These are phyloP conservation scores for Cololabis saira DNA, from an alignment of 2,113 vertebrate species.

Conservation along the genomic window DNA sequence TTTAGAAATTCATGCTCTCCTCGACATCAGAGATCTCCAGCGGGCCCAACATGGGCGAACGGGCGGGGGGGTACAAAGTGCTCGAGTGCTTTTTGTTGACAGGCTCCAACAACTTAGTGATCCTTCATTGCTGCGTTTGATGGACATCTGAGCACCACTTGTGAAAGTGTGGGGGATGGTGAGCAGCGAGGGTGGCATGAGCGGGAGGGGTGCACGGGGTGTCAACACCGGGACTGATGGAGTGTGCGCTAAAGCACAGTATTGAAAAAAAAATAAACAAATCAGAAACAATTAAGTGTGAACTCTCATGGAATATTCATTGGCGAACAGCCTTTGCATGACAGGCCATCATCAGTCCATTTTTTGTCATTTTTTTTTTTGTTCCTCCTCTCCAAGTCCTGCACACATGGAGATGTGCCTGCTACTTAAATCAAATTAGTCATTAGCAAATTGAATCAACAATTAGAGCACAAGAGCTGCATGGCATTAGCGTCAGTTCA, in stretches of 20 bases:
- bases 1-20: constrained; percentile 57
- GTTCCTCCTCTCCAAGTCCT: constrained; percentile 67
- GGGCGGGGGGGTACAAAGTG: constrained; percentile 26
- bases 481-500: constrained; percentile 87
- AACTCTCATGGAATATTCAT: constrained; percentile 86
- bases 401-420: constrained; percentile 77
- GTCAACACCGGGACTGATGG: constrained; percentile 69
- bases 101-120: constrained; percentile 66
- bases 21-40: constrained; percentile 63
- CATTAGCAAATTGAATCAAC: constrained; percentile 88
- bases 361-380: constrained; percentile 40
- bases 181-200: constrained; percentile 25
- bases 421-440: constrained; percentile 91
- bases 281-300: constrained; percentile 86
- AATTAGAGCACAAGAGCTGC: constrained; percentile 87
- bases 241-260: constrained; percentile 74
- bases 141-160: constrained; percentile 75
- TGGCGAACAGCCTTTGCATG: constrained; percentile 74
- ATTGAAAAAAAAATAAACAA: constrained; percentile 82
- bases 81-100: constrained; percentile 59
- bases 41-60: constrained; percentile 37
- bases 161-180: constrained; percentile 64
- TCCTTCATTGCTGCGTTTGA: constrained; percentile 64
- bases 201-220: constrained; percentile 33
- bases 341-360: constrained; percentile 77